Evolutionary conservation across 2,888 invertebrate genomes (phyloP).

Genomic region (Tineola bisselliella): DNA sequence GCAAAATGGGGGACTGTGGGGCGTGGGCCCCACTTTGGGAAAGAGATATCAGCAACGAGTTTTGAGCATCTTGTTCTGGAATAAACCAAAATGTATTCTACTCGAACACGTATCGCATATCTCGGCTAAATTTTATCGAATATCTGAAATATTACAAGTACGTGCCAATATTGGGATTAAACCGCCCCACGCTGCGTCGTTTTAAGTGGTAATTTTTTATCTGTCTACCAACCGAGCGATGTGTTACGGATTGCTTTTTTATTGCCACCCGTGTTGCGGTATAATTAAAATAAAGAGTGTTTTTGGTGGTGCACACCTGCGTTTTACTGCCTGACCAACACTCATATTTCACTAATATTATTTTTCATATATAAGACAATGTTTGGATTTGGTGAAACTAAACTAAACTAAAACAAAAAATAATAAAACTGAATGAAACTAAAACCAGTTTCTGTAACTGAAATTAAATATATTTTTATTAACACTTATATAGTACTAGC

Average conservation of each 20-base stretch:
- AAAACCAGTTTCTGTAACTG: too few species aligned
- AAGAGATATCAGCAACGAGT: too few species aligned
- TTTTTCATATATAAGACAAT: too few species aligned
- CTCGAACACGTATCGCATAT: not conserved
- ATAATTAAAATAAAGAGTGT: conserved; percentile 3
- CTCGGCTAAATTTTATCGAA: conserved; percentile 43
- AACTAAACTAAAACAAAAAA: too few species aligned
- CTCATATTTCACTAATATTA: too few species aligned
- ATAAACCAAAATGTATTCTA: not conserved
- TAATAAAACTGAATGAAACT: too few species aligned
- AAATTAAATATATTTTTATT: too few species aligned
- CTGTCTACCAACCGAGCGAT: conserved; percentile 3
- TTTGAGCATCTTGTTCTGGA: too few species aligned
- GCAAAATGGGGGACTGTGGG: too few species aligned
- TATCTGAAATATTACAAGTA: conserved; percentile 38
- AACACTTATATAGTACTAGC: too few species aligned
- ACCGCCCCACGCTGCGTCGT: not conserved
- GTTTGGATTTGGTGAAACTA: too few species aligned
- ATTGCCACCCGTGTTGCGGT: conserved; percentile 1
- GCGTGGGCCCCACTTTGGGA: too few species aligned
- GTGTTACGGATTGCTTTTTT: conserved; percentile 5
- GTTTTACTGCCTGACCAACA: not conserved
- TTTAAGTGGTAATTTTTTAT: conserved; percentile 11
- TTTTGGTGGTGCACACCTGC: not conserved
- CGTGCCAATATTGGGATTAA: conserved; percentile 25